These are phyloP conservation scores for Caradrina kadenii DNA, from an alignment of 2,888 invertebrate genomes.

Conservation along the genomic window DNA sequence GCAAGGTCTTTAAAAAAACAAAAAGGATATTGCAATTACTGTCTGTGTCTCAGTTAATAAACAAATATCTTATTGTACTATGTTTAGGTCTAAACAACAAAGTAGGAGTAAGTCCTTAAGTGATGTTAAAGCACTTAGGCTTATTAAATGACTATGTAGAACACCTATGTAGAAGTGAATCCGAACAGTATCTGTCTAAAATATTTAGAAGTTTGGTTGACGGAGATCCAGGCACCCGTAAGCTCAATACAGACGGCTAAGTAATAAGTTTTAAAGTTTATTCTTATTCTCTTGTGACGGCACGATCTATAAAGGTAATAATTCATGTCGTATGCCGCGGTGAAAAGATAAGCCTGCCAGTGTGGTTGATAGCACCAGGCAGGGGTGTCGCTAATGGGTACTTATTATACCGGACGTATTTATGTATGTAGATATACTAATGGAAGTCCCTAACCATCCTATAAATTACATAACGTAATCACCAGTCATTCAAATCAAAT, in stretches of 20 bases:
- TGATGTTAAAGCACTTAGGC: conserved; percentile 36
- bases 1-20: too few relatives aligned
- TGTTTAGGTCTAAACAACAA: conserved; percentile 12
- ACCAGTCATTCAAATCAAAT: neutral
- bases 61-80: neutral
- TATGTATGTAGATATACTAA: neutral
- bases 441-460: neutral
- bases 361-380: neutral
- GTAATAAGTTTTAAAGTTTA: conserved; percentile 3
- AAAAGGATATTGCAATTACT: too few relatives aligned
- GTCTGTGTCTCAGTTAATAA: neutral
- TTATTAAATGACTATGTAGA: conserved; percentile 15
- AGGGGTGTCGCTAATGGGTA: neutral
- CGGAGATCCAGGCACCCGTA: neutral
- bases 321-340: conserved; percentile 6
- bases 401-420: neutral
- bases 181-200: neutral
- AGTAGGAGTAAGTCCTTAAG: conserved; percentile 11
- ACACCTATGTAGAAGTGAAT: neutral
- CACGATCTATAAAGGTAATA: conserved; percentile 5
- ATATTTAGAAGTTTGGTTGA: conserved; percentile 16
- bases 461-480: conserved; percentile 1
- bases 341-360: conserved; percentile 4
- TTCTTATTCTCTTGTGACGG: neutral
- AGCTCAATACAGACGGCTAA: neutral